phyloP scores from a whole-genome alignment of 2,797 vertebrate species.

The Diceros bicornis region DNA sequence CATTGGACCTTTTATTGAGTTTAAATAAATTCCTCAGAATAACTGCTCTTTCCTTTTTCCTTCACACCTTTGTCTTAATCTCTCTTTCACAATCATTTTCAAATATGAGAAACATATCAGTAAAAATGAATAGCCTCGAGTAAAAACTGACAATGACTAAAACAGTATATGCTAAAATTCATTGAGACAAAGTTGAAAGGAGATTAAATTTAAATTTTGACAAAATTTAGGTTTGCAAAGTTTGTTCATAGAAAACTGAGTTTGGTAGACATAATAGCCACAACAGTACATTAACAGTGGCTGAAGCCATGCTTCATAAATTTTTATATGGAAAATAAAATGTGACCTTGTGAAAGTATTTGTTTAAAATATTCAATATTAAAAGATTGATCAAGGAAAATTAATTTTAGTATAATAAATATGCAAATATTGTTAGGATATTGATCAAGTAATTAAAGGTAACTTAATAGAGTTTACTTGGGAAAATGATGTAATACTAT shows the following conservation, averaged over 20 bases:
- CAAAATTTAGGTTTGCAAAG: neutral
- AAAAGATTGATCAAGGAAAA: neutral
- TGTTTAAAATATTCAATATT: neutral
- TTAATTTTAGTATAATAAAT: neutral
- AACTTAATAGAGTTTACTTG: neutral
- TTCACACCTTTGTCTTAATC: neutral
- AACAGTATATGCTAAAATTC: neutral
- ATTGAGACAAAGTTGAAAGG: neutral
- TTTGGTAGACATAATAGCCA: neutral
- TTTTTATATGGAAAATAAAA: neutral
- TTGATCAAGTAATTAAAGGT: neutral
- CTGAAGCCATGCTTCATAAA: neutral
- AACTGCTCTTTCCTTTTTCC: neutral
- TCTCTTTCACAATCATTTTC: neutral
- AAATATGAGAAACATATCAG: neutral
- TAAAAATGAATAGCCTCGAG: neutral
- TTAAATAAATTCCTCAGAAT: neutral
- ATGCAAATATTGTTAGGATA: neutral
- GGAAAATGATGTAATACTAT: neutral
- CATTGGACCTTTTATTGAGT: neutral
- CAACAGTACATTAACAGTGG: neutral
- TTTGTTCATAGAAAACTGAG: neutral
- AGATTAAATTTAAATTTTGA: neutral
- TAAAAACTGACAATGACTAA: neutral
- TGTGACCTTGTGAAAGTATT: neutral